Percentiles rank a stretch among this genome's conserved stretches.
These are phyloP conservation scores for Plagiodera versicolora DNA, from an alignment of 2,888 invertebrate species.

Conservation along the genomic window DNA sequence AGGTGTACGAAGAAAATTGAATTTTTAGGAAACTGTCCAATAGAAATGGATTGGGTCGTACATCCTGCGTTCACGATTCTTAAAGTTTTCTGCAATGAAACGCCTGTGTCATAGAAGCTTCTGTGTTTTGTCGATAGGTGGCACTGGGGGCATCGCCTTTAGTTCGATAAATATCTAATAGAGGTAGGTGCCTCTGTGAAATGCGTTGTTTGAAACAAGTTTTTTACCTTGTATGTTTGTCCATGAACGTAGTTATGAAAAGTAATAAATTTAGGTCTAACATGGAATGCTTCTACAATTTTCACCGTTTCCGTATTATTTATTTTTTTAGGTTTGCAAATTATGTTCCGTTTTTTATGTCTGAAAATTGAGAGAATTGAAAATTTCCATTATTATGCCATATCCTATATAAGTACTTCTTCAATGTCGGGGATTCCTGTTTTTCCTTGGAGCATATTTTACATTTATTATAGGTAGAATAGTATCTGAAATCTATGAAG, in stretches of 20 bases:
- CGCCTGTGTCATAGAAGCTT: too few relatives aligned
- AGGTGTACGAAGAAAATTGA: slow-evolving; percentile 45
- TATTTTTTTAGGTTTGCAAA: not conserved
- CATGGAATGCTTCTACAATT: slow-evolving; percentile 30
- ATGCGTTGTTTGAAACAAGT: too few relatives aligned
- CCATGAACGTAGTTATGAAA: slow-evolving; percentile 51
- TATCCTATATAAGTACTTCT: slow-evolving; percentile 15
- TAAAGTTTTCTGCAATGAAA: slow-evolving; percentile 29
- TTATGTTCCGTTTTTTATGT: not conserved
- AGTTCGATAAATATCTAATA: too few relatives aligned
- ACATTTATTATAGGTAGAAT: slow-evolving; percentile 13
- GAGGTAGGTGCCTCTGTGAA: too few relatives aligned
- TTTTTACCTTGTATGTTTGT: slow-evolving; percentile 46
- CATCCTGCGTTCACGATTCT: slow-evolving; percentile 45
- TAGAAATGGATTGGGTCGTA: slow-evolving; percentile 42
- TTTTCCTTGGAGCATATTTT: not conserved
- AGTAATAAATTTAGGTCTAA: slow-evolving; percentile 43
- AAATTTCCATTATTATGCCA: too few relatives aligned
- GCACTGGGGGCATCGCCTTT: too few relatives aligned
- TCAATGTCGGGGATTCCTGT: not conserved
- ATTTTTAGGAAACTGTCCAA: slow-evolving; percentile 40
- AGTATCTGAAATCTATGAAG: slow-evolving; percentile 8
- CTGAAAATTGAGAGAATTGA: not conserved
- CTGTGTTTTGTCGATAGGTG: too few relatives aligned
- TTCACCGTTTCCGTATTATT: not conserved